Base-by-base conservation (phyloP, 2,113 vertebrate species). In the Meles meles region DNA sequence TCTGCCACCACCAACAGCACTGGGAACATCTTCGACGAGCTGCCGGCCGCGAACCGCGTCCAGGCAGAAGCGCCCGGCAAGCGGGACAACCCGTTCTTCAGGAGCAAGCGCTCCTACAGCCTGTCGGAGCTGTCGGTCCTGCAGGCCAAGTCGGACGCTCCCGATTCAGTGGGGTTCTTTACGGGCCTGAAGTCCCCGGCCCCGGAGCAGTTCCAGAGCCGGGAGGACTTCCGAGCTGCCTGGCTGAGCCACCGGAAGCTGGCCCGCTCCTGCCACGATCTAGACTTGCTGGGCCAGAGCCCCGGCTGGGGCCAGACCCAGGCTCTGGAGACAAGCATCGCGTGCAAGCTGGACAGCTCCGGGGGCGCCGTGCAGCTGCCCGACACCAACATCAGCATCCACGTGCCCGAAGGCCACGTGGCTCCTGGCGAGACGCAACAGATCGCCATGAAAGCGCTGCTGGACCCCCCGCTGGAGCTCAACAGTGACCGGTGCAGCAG, bases 251-350 rank as follows among this genome's bases (percentile, higher is more conserved):
- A 99, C 96, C 99, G 99, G 84, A 99, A 99, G 96, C 97, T 99
- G 96, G 99, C 99, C 93, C 98, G 99, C 91, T 99, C 99, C 21
- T 99, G 99, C 98, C 99, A 99, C 0, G 99, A 99, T 97, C 96
- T 99, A 96, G 99, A 99, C 97, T 98, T 99, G 31, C 98, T 99
- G 2, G 99, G 99, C 72, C 99, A 99, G 84, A 99, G 98, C 97
- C 99, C 99, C 0, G 99, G 99, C 27, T 99, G 99, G 99, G 99
- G 99, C 79, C 99, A 99, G 98, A 99, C 99, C 0, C 99, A 99
- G 49, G 99, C 99, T 0, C 99, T 99, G 90, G 99, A 99, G 98
- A 99, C 99, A 0, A 99, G 99, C 95, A 99, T 99, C 0, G 99
- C 99, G 39, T 99, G 99, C 97, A 99, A 99, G 94, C 98, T 99